Evolutionary conservation across 2,888 invertebrate species (phyloP), one percentile per base, ranked within the genome.

Genomic region (Amblyjoppa proteus): DNA sequence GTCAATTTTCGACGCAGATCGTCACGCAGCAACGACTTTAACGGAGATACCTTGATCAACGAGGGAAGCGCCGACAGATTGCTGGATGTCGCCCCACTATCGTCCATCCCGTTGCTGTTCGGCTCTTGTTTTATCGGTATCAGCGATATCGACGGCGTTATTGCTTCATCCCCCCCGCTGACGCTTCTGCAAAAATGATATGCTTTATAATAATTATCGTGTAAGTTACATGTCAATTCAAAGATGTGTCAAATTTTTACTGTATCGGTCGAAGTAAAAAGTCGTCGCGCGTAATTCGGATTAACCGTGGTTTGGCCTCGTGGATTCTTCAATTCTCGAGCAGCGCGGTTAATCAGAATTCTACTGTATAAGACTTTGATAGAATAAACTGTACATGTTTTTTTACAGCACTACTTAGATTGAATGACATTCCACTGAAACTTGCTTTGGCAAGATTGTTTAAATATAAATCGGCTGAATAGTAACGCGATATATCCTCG

Each of bases 91-190:
- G 96, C 95, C 64, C 96, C 95, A 81, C 90, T 90, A 13, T 95
- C 95, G 79, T 94, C 94, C 75, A 94, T 91, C 82, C 95, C 95
- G 81, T 95, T 95, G 83, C 94, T 94, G 77, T 91, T 92, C 74
- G 95, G 95, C 89, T 95, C 95, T 91, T 91, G 95, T 88, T 98
- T 97, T 89, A 98, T 97, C 83, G 97, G 97, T 95, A 98, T 97
- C 78, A 98, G 95, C 58, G 97, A 97, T 90, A 98, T 97, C 88
- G 97, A 97, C 31, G 97, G 97, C 90, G 97, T 97, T 92, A 97
- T 97, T 90, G 95, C 95, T 66, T 95, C 95, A 89, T 95, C 95
- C 64, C 91, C 90, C 84, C 93, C 91, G 58, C 93, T 86, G 91
- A 94, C 89, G 85, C 88, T 92, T 93, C 95, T 90, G 93, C 20